Conservation (phyloP, 1,140 invertebrate genomes). For the Sycophaga agraensis region DNA sequence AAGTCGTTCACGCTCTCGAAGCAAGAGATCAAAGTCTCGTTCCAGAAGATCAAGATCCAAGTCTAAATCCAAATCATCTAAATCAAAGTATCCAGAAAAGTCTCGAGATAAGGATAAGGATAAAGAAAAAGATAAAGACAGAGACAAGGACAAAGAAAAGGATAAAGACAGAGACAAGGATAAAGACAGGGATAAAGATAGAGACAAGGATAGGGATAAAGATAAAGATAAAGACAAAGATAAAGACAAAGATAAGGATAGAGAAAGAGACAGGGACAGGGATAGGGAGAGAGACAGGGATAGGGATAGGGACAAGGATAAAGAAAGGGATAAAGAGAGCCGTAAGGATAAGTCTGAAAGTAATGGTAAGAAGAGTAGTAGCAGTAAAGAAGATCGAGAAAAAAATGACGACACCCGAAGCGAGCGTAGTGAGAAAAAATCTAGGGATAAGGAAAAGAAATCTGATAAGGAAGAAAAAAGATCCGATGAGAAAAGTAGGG, state of each 20-base stretch:
- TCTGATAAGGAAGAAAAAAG: slow-evolving; percentile 47
- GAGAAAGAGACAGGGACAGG: slow-evolving; percentile 14
- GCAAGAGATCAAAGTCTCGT: slow-evolving; percentile 56
- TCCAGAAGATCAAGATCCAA: slow-evolving; percentile 51
- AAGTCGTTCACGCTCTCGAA: slow-evolving; percentile 57
- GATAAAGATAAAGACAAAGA: slow-evolving; percentile 43
- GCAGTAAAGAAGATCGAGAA: slow-evolving; percentile 46
- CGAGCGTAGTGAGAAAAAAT: slow-evolving; percentile 49
- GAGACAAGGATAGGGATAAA: slow-evolving; percentile 46
- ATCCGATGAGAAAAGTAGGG: slow-evolving; percentile 42
- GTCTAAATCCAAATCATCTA: slow-evolving; percentile 53
- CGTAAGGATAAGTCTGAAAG: slow-evolving; percentile 56
- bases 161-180: slow-evolving; percentile 43
- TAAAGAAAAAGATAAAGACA: slow-evolving; percentile 43
- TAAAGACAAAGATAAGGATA: not conserved
- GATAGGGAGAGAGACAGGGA: slow-evolving; percentile 18
- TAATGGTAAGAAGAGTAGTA: slow-evolving; percentile 52
- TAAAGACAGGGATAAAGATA: slow-evolving; percentile 43
- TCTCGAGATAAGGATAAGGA: slow-evolving; percentile 52
- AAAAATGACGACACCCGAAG: slow-evolving; percentile 48
- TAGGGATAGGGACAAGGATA: slow-evolving; percentile 4
- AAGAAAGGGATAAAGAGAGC: slow-evolving; percentile 37
- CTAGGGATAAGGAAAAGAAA: slow-evolving; percentile 40
- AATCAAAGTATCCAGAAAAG: slow-evolving; percentile 56
- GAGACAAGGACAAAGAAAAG: slow-evolving; percentile 51